Percentiles rank a stretch among this genome's conserved stretches.
Conservation (phyloP, 1,140 invertebrate genomes). For the Paraescarpia echinospica region DNA sequence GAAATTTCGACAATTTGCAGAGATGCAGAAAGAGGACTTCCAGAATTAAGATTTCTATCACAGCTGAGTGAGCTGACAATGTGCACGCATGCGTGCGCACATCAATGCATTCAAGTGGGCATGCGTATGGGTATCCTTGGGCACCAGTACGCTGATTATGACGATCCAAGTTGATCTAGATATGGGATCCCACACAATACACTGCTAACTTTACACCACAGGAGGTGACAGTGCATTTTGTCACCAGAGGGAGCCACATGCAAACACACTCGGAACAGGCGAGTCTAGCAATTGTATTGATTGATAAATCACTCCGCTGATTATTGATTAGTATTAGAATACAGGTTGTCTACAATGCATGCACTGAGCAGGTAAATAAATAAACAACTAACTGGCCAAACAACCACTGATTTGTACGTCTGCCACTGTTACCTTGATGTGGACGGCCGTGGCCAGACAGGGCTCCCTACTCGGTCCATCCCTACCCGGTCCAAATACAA, state of each 20-base stretch:
- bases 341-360: not conserved
- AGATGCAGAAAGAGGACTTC: not conserved
- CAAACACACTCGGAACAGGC: not conserved
- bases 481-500: no score
- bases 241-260: not conserved
- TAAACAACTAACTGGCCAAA: not conserved
- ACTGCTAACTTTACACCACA: not conserved
- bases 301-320: not conserved
- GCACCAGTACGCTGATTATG: not conserved
- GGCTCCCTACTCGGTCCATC: not conserved
- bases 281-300: not conserved
- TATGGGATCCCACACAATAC: no score
- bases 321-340: not conserved
- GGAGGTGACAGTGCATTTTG: not conserved
- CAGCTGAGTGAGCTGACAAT: not conserved
- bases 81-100: not conserved
- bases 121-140: not conserved
- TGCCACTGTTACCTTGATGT: not conserved
- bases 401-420: not conserved
- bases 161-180: not conserved
- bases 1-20: not conserved
- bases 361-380: not conserved
- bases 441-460: no score
- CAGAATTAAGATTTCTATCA: not conserved
- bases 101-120: not conserved